Conservation (phyloP, 2,797 vertebrate species). For the Molossus molossus region DNA sequence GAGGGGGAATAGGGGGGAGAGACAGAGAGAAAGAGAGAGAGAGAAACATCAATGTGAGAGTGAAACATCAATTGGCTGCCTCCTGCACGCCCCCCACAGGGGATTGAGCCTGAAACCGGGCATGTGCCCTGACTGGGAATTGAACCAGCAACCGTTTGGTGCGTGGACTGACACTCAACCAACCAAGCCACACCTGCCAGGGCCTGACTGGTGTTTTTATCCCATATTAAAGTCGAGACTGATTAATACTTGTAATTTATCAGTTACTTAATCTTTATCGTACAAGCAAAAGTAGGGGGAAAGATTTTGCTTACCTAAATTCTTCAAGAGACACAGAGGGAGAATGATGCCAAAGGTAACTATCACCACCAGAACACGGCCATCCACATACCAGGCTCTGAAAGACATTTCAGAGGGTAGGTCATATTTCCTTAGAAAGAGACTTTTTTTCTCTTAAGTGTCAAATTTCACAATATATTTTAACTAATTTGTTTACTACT, state of each 20-base stretch:
- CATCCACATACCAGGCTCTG: slow-evolving; percentile 96
- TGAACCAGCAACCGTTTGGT: neutral
- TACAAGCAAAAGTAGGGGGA: neutral
- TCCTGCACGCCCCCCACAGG: neutral
- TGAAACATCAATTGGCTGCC: neutral
- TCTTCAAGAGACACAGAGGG: slow-evolving; percentile 96
- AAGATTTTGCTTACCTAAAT: slow-evolving; percentile 92
- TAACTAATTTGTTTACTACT: neutral
- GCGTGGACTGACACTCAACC: neutral
- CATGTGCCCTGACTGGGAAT: neutral
- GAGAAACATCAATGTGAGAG: neutral
- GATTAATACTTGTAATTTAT: neutral
- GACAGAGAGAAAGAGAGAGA: no score
- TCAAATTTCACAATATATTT: slow-evolving; percentile 43
- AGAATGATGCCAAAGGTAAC: slow-evolving; percentile 95
- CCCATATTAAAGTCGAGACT: neutral
- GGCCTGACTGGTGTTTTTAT: neutral
- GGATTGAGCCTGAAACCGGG: neutral
- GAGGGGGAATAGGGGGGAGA: no score
- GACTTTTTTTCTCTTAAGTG: neutral
- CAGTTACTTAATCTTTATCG: neutral
- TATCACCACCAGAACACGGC: slow-evolving; percentile 94
- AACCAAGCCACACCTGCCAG: neutral
- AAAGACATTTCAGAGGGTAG: slow-evolving; percentile 78
- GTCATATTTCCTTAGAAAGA: slow-evolving; percentile 57